These are phyloP conservation scores for Speoplatyrhinus poulsoni DNA, from an alignment of 2,113 vertebrate species.

Conservation along the genomic window DNA sequence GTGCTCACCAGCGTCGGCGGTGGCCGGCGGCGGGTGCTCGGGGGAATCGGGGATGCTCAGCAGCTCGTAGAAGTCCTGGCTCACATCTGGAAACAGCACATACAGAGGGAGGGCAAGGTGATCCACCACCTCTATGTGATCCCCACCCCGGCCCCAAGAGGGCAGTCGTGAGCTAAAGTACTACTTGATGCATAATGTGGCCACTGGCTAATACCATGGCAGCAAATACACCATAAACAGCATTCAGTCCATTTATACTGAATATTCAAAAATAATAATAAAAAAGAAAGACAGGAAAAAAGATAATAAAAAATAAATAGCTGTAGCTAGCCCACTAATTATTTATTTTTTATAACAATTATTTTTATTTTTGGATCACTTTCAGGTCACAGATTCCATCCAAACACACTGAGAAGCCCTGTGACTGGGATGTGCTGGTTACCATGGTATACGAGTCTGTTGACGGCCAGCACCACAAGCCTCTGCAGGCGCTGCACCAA, in stretches of 20 bases:
- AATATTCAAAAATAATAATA: too few species aligned
- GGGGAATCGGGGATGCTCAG: slow-evolving; percentile 85
- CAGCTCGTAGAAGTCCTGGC: slow-evolving; percentile 84
- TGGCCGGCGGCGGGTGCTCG: slow-evolving; percentile 71
- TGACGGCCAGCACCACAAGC: slow-evolving; percentile 87
- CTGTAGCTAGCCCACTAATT: too few species aligned
- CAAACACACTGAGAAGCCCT: neutral
- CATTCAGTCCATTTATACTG: too few species aligned
- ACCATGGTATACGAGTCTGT: slow-evolving; percentile 94
- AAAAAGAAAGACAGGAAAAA: neutral
- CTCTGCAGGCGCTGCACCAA: slow-evolving; percentile 91
- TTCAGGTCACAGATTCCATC: too few species aligned
- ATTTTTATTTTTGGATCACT: too few species aligned
- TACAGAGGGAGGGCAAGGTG: neutral
- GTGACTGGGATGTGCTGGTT: slow-evolving; percentile 9
- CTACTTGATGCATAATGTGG: too few species aligned
- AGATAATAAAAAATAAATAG: too few species aligned
- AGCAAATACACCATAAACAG: too few species aligned
- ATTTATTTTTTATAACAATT: too few species aligned
- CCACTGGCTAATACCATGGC: too few species aligned
- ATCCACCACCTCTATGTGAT: slow-evolving; percentile 7
- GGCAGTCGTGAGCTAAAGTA: too few species aligned
- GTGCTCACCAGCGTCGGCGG: slow-evolving; percentile 73
- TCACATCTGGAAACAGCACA: slow-evolving; percentile 76
- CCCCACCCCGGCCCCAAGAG: too few species aligned